phyloP scores from a whole-genome alignment of 2,797 vertebrate species.

The Ctenosaura bakeri region DNA sequence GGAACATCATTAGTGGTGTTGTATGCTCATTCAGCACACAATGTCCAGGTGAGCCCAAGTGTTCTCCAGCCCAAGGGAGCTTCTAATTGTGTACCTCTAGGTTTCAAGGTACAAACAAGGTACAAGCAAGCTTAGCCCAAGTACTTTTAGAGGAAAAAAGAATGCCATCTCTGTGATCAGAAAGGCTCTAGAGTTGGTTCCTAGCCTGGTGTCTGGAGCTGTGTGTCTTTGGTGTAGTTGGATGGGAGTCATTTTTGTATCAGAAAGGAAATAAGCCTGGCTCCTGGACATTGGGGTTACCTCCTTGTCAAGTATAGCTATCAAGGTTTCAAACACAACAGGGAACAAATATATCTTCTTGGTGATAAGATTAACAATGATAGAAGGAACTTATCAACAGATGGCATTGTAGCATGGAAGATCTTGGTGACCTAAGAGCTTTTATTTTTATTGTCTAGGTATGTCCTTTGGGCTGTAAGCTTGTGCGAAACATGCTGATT shows the following conservation, averaged over 20 bases:
- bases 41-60: background rate
- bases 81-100: background rate
- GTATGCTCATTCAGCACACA: background rate
- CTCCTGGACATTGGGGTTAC: background rate
- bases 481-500: background rate
- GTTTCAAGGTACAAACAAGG: background rate
- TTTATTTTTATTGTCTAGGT: background rate
- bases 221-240: background rate
- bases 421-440: background rate
- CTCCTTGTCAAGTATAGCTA: background rate
- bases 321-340: background rate
- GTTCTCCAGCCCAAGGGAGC: background rate
- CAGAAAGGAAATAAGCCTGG: background rate
- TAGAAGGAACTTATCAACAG: background rate
- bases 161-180: background rate
- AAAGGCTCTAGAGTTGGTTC: background rate
- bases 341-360: background rate
- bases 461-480: background rate
- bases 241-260: background rate
- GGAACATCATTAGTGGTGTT: constrained; percentile 10
- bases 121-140: background rate
- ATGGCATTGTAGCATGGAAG: background rate
- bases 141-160: constrained; percentile 5
- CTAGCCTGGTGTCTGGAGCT: background rate
- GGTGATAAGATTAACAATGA: background rate